These are phyloP conservation scores for Lasioglossum baleicum DNA, from an alignment of 1,140 invertebrate genomes.

Conservation along the genomic window DNA sequence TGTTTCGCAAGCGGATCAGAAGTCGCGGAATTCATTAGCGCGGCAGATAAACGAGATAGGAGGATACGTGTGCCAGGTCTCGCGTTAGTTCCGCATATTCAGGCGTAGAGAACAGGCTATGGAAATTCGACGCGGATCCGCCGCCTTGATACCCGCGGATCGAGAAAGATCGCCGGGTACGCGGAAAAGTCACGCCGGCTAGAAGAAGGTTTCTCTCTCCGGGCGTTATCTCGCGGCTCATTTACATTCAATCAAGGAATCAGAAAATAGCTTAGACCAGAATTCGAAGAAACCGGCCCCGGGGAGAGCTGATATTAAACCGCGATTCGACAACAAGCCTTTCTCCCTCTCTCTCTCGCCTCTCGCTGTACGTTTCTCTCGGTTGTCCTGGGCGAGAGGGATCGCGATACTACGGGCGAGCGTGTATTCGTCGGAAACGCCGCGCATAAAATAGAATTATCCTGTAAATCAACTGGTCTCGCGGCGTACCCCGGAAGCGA, in stretches of 20 bases:
- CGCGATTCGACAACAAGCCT: neutral
- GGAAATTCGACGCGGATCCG: conserved; percentile 1
- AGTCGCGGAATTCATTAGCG: conserved; percentile 11
- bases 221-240: conserved; percentile 9
- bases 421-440: conserved; percentile 16
- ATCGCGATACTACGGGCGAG: neutral
- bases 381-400: neutral
- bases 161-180: neutral
- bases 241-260: conserved; percentile 37
- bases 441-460: conserved; percentile 33
- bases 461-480: conserved; percentile 23
- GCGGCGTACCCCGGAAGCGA: conserved; percentile 29
- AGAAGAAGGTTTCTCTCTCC: conserved; percentile 14
- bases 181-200: conserved; percentile 9
- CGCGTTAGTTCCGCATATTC: conserved; percentile 45
- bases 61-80: conserved; percentile 9
- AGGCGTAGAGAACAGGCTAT: conserved; percentile 6
- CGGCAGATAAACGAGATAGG: neutral
- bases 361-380: too few species aligned
- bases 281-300: conserved; percentile 1
- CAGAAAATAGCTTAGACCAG: neutral
- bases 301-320: conserved; percentile 5
- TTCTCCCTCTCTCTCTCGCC: neutral
- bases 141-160: neutral
- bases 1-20: neutral